phyloP scores from a whole-genome alignment of 2,113 vertebrate genomes.

The Onychorhynchus coronatus region DNA sequence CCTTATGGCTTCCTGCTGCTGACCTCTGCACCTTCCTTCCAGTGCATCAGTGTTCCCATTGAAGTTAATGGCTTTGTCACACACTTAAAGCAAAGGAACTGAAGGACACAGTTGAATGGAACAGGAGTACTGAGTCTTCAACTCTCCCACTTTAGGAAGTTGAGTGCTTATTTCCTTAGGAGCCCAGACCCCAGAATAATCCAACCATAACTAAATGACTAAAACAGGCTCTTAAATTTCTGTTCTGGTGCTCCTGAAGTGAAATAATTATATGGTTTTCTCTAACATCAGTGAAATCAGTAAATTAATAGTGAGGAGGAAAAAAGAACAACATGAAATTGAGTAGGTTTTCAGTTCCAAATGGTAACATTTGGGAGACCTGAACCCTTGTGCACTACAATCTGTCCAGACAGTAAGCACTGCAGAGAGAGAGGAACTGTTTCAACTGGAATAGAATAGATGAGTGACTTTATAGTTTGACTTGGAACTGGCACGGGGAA shows the following conservation, averaged over 20 bases:
- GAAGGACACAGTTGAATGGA: background rate
- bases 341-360: background rate
- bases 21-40: background rate
- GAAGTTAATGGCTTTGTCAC: background rate
- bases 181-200: background rate
- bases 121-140: background rate
- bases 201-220: background rate
- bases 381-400: background rate
- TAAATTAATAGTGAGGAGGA: background rate
- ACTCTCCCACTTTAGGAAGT: background rate
- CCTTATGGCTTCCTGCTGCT: background rate
- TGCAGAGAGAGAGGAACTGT: background rate
- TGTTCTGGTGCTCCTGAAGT: background rate
- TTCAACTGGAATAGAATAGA: background rate
- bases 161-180: background rate
- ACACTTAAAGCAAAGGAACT: background rate
- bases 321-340: background rate
- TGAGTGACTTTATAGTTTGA: background rate
- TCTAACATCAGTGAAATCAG: background rate
- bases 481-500: background rate
- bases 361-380: background rate
- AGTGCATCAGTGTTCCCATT: background rate
- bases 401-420: background rate
- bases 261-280: background rate
- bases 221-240: background rate